A percentile compares a stretch with the other conserved stretches of the same genome.
Evolutionary conservation across 2,888 invertebrate genomes (phyloP).

Genomic region (Lasioglossum morio): DNA sequence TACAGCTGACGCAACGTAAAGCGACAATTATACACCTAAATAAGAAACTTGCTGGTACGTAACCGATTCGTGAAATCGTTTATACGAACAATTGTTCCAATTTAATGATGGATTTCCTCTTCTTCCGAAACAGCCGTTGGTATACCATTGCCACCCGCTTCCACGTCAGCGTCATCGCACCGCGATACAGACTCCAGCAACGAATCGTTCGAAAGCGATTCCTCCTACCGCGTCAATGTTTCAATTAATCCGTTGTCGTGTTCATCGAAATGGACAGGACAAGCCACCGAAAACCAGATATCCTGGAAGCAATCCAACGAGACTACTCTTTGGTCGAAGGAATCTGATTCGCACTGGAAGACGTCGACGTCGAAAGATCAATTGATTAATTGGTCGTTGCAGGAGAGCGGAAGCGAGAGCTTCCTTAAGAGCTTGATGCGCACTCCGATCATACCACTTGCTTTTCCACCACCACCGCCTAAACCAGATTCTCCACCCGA

Average conservation of each 20-base stretch:
- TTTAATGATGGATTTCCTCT: not conserved
- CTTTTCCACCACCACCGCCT: constrained; percentile 80
- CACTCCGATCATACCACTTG: constrained; percentile 66
- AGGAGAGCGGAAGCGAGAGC: constrained; percentile 72
- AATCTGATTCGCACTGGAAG: constrained; percentile 75
- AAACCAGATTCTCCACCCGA: constrained; percentile 85
- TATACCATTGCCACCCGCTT: constrained; percentile 75
- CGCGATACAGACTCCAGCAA: constrained; percentile 81
- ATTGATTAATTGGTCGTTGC: constrained; percentile 74
- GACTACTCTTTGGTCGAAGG: constrained; percentile 69
- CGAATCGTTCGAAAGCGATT: constrained; percentile 80
- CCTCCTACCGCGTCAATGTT: constrained; percentile 65
- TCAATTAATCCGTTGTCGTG: constrained; percentile 59
- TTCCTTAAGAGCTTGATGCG: constrained; percentile 77
- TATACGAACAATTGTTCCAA: not conserved
- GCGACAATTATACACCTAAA: constrained; percentile 85
- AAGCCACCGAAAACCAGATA: constrained; percentile 46
- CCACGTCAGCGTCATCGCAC: constrained; percentile 72
- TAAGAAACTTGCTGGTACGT: constrained; percentile 85
- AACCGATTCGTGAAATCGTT: not conserved
- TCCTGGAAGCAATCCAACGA: constrained; percentile 72
- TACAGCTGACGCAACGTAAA: constrained; percentile 82
- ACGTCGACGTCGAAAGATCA: constrained; percentile 58
- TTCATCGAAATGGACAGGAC: constrained; percentile 69
- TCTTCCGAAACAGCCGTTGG: constrained; percentile 72